Base-by-base conservation (phyloP, 2,113 vertebrate genomes). In the Thermophis baileyi region DNA sequence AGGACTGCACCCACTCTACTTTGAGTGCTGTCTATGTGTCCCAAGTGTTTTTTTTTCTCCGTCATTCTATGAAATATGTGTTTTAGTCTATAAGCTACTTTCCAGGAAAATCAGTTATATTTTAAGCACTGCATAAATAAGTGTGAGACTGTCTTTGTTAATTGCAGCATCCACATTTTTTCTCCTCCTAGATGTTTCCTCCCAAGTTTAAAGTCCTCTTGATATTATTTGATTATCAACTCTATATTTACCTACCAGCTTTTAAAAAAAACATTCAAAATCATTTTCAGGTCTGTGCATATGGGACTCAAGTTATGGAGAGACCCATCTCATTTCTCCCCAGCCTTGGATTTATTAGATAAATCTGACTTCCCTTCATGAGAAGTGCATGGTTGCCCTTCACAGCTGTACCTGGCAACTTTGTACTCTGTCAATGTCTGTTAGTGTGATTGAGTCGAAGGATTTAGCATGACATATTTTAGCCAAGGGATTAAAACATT, bases 401-500 rank as follows among this genome's bases (percentile, higher is more conserved):
- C 88, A 69, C 50, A n/a, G 74, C 85, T 50, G 49, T 55, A 92
- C 55, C 40, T 94, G 88, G 51, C 49, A 90, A 90, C 85, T 92
- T 90, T 90, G 81, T 89, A 85, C 46, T 47, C 85, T 87, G 89
- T 93, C 93, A 93, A 22, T 87, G 90, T 92, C 11, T 14, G 74
- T 93, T 92, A 92, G 87, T 89, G 87, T 69, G 87, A 89, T 25
- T 63, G 74, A 46, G 90, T 89, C 35, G 54, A 93, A 93, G 93
- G 91, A 93, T 89, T 89, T 81, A 54, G 53, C 54, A 51, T 35
- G n/a, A 24, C 89, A 74, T 91, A 35, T 93, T 85, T 46, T 91
- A 85, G 87, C 90, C 87, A 89, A 63, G 90, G 90, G 90, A 93
- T 89, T 89, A 87, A 91, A 93, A 89, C 47, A 27, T 63, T 93